These are phyloP conservation scores for Patella caerulea DNA, from an alignment of 2,888 invertebrate genomes.

Conservation along the genomic window DNA sequence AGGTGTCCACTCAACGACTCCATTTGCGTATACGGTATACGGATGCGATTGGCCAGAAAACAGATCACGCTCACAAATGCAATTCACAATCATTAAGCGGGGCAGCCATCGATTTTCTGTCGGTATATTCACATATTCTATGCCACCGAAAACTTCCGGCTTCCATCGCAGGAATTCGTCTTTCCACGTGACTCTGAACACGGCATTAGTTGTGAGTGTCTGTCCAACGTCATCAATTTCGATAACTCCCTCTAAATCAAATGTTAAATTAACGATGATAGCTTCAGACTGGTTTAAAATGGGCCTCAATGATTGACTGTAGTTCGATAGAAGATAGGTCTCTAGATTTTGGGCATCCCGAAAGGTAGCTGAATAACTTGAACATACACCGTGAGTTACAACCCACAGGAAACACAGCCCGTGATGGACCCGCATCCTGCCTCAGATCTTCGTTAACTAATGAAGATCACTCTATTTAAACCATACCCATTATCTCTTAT, in stretches of 20 bases:
- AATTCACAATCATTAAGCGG: not conserved
- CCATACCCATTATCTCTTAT: too few species aligned
- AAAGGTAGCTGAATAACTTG: too few species aligned
- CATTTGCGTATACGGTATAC: not conserved
- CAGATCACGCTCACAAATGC: not conserved
- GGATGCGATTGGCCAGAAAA: not conserved
- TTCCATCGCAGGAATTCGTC: slow-evolving; percentile 2
- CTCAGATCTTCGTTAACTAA: too few species aligned
- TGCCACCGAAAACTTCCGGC: not conserved
- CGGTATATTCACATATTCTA: not conserved
- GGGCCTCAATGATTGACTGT: not conserved
- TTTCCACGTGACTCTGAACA: not conserved
- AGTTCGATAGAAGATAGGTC: not conserved
- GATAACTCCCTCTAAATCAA: not conserved
- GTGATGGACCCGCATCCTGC: too few species aligned
- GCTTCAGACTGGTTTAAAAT: not conserved
- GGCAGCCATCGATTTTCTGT: not conserved
- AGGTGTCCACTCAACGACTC: not conserved
- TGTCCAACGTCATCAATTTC: not conserved
- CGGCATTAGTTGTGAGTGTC: not conserved
- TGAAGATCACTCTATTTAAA: too few species aligned
- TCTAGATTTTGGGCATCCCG: too few species aligned
- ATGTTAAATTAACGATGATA: not conserved
- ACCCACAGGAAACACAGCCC: too few species aligned
- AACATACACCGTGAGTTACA: too few species aligned